A percentile compares a stretch with the other conserved stretches of the same genome.
Conservation (phyloP, 1,140 invertebrate genomes). For the Drosophila nikananu region DNA sequence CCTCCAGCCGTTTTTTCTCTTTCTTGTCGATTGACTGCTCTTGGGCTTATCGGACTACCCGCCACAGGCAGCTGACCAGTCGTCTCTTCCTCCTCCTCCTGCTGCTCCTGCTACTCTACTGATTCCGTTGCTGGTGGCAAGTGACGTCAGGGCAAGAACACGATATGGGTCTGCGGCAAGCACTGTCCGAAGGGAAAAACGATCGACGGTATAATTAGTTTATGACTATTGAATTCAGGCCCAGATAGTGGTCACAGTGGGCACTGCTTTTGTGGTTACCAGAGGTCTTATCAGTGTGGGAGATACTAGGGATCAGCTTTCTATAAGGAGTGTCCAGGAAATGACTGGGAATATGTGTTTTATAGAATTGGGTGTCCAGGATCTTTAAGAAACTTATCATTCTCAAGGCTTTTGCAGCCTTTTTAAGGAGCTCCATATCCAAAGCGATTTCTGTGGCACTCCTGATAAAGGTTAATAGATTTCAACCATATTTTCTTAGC, state of each 20-base stretch:
- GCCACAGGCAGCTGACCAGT: slow-evolving; percentile 29
- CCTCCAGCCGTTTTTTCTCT: not conserved
- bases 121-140: slow-evolving; percentile 8
- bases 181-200: slow-evolving; percentile 1
- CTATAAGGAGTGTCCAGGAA: not conserved
- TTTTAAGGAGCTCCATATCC: not conserved
- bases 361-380: too few species aligned
- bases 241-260: slow-evolving; percentile 21
- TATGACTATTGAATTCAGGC: slow-evolving; percentile 37
- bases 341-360: too few species aligned
- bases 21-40: slow-evolving; percentile 17
- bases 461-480: too few species aligned
- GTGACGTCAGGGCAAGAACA: slow-evolving; percentile 40
- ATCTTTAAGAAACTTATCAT: not conserved
- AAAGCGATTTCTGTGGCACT: too few species aligned
- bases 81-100: not conserved
- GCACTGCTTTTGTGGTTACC: not conserved
- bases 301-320: not conserved
- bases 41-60: slow-evolving; percentile 43
- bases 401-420: not conserved
- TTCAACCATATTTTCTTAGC: too few species aligned
- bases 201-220: slow-evolving; percentile 43
- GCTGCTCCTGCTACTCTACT: not conserved
- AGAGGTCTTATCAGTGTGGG: not conserved
- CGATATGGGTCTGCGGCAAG: slow-evolving; percentile 9